A percentile compares a stretch with the other conserved stretches of the same genome.
Conservation (phyloP, 1,140 invertebrate species). For the Microplitis demolitor region DNA sequence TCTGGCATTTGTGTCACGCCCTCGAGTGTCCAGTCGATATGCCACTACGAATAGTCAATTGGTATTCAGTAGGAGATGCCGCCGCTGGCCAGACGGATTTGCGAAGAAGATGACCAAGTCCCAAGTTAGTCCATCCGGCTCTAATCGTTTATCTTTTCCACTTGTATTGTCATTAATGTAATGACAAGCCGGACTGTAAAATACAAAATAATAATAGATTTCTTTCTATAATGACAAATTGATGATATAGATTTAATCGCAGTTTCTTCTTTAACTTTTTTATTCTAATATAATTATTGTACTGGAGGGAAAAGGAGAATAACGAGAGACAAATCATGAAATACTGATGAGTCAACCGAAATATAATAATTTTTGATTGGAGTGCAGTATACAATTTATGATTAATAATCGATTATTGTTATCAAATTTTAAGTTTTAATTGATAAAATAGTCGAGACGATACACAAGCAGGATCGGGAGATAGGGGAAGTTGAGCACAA, state of each 20-base stretch:
- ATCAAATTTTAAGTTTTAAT: conserved; percentile 13
- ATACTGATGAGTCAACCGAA: conserved; percentile 1
- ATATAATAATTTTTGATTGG: background rate
- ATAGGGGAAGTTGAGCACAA: conserved; percentile 45
- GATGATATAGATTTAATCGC: background rate
- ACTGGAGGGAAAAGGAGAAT: background rate
- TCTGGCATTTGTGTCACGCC: conserved; percentile 63
- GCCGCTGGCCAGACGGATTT: conserved; percentile 59
- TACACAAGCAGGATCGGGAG: background rate
- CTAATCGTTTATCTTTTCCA: conserved; percentile 9
- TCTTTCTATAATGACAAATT: background rate
- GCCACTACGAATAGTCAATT: conserved; percentile 58
- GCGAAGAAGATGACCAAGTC: conserved; percentile 43
- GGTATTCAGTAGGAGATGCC: conserved; percentile 52
- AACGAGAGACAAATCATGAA: conserved; percentile 1
- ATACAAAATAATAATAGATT: background rate
- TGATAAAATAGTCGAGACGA: conserved; percentile 17
- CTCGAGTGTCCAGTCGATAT: conserved; percentile 61
- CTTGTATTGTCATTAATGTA: no score
- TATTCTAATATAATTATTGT: conserved; percentile 13
- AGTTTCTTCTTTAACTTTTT: background rate
- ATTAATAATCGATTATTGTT: background rate
- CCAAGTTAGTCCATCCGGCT: background rate
- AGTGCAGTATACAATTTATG: background rate
- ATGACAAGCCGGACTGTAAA: no score